Conservation (phyloP, 2,797 vertebrate genomes). For the Scleropages formosus region DNA sequence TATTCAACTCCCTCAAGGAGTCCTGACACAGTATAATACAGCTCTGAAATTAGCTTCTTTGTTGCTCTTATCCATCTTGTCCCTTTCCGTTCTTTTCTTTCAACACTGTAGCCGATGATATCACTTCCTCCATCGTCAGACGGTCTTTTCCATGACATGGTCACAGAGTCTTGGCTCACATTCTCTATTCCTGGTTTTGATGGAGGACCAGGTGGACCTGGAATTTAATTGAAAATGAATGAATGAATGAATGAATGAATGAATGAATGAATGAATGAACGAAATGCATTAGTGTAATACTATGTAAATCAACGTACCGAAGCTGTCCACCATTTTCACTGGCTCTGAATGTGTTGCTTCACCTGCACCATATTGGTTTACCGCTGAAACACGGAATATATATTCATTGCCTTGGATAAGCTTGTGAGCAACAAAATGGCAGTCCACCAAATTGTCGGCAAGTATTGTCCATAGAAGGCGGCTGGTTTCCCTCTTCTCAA, state of each 20-base stretch:
- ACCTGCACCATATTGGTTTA: constrained; percentile 89
- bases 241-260: background rate
- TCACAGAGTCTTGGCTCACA: constrained; percentile 82
- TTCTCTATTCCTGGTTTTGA: constrained; percentile 90
- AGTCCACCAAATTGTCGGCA: constrained; percentile 86
- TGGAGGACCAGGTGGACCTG: constrained; percentile 94
- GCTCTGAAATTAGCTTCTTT: constrained; percentile 85
- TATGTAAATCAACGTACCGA: constrained; percentile 72
- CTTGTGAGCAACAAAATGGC: constrained; percentile 89
- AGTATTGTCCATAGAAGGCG: constrained; percentile 94
- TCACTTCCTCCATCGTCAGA: constrained; percentile 92
- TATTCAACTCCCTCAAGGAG: constrained; percentile 89
- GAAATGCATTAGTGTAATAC: background rate
- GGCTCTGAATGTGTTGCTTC: constrained; percentile 89
- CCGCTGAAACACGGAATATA: constrained; percentile 92
- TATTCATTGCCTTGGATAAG: constrained; percentile 98
- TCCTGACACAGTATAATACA: constrained; percentile 84
- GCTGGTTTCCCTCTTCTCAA: constrained; percentile 98
- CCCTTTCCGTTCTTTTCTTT: constrained; percentile 92
- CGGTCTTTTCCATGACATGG: constrained; percentile 91
- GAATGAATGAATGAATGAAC: constrained; percentile 13
- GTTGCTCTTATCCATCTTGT: constrained; percentile 89
- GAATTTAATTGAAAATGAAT: constrained; percentile 25
- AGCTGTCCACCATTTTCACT: constrained; percentile 95
- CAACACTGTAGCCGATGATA: constrained; percentile 89